phyloP scores from a whole-genome alignment of 2,113 vertebrate genomes.

The Ctenodactylus gundi region DNA sequence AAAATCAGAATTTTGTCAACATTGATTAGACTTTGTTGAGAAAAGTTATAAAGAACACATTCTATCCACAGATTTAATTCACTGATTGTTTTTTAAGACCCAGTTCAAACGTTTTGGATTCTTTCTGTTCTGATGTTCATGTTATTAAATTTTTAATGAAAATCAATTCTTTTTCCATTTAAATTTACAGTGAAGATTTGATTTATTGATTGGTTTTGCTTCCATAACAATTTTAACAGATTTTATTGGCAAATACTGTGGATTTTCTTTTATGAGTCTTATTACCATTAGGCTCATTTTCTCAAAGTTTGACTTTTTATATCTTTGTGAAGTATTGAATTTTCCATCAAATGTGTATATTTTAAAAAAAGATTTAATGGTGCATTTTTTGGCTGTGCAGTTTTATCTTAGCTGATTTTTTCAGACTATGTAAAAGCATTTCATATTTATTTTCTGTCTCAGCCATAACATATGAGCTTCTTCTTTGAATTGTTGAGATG shows the following conservation, averaged over 20 bases:
- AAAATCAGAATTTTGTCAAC: slow-evolving; percentile 27
- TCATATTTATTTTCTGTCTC: not conserved
- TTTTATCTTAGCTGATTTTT: slow-evolving; percentile 27
- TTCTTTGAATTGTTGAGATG: not conserved
- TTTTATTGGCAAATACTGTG: not conserved
- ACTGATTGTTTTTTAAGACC: not conserved
- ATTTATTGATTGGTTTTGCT: not conserved
- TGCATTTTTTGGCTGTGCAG: not conserved
- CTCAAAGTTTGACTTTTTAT: not conserved
- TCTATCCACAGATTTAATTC: not conserved
- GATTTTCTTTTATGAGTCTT: not conserved
- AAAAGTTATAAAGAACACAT: not conserved
- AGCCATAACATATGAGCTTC: not conserved
- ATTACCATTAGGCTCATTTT: not conserved
- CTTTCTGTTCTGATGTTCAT: not conserved
- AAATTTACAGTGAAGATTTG: slow-evolving; percentile 27
- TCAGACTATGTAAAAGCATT: not conserved
- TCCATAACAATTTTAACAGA: not conserved
- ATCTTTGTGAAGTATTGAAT: slow-evolving; percentile 5
- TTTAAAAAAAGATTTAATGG: not conserved
- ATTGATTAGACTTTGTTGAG: not conserved
- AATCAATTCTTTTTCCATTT: not conserved
- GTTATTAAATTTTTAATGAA: slow-evolving; percentile 12
- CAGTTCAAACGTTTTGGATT: not conserved
- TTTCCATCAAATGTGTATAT: not conserved